These are phyloP conservation scores for Orcinus orca DNA, from an alignment of 2,113 vertebrate species.

Conservation along the genomic window DNA sequence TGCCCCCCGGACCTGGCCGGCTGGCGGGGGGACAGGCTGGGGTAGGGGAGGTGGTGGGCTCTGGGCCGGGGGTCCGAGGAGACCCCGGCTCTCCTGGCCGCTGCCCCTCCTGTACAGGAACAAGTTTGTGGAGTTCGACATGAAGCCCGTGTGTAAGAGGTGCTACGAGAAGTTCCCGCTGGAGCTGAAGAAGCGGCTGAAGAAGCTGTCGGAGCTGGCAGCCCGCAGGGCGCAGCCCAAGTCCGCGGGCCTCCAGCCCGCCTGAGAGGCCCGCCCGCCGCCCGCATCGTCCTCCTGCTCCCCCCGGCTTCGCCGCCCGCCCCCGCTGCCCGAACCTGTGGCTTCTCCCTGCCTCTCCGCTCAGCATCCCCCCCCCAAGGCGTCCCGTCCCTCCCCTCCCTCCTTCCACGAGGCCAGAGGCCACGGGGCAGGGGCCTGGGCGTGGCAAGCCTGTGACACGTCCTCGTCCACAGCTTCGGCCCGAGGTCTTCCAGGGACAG, in stretches of 20 bases:
- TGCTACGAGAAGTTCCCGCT: constrained; percentile 97
- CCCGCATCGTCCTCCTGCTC: not conserved
- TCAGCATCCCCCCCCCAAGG: not conserved
- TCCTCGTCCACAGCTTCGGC: not conserved
- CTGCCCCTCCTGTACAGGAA: constrained; percentile 85
- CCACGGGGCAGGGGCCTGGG: not conserved
- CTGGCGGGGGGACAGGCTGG: not conserved
- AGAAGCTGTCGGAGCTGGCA: constrained; percentile 90
- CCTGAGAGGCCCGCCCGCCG: constrained; percentile 31
- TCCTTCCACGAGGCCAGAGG: fast-evolving
- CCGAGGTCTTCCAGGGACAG: not conserved
- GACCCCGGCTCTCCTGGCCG: not conserved
- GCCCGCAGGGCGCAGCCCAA: constrained; percentile 82
- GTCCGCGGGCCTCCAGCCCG: constrained; percentile 79
- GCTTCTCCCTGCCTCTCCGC: not conserved
- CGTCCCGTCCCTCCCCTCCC: not conserved
- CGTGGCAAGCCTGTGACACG: not conserved
- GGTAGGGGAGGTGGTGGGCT: too few relatives aligned
- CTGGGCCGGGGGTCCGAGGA: not conserved
- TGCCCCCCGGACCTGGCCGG: not conserved
- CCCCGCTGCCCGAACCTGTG: not conserved
- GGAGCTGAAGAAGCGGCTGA: constrained; percentile 96
- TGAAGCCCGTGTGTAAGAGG: constrained; percentile 97
- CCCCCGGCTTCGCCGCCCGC: not conserved
- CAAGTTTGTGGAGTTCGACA: constrained; percentile 99